These are phyloP conservation scores for Helleia helle DNA, from an alignment of 2,888 invertebrate species.

Conservation along the genomic window DNA sequence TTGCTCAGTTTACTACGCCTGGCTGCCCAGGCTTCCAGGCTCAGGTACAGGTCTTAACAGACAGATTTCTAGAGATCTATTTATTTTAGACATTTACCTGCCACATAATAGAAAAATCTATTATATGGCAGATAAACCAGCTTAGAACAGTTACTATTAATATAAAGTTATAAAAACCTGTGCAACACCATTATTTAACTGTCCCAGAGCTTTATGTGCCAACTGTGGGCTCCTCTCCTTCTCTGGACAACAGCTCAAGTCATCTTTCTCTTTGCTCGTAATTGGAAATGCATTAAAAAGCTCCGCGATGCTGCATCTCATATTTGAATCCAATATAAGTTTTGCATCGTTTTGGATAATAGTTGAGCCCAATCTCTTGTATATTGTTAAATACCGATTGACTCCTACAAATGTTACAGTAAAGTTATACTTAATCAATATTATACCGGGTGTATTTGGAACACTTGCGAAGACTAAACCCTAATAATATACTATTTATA, in stretches of 20 bases:
- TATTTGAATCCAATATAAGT: slow-evolving; percentile 76
- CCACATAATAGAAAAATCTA: too few relatives aligned
- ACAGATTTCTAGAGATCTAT: too few relatives aligned
- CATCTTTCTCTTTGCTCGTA: slow-evolving; percentile 79
- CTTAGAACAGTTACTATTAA: too few relatives aligned
- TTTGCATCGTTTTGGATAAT: slow-evolving; percentile 79
- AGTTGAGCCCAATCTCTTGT: slow-evolving; percentile 79
- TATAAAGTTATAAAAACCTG: slow-evolving; percentile 54
- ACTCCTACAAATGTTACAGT: slow-evolving; percentile 76
- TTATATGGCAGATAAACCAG: too few relatives aligned
- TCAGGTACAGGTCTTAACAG: too few relatives aligned
- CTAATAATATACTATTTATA: too few relatives aligned
- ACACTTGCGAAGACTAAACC: too few relatives aligned
- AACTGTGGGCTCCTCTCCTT: slow-evolving; percentile 74
- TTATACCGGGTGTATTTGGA: too few relatives aligned
- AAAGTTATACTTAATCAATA: too few relatives aligned
- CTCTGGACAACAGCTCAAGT: slow-evolving; percentile 79
- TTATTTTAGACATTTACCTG: slow-evolving; percentile 2
- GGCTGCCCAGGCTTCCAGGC: too few relatives aligned
- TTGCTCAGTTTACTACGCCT: too few relatives aligned
- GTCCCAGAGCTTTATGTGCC: slow-evolving; percentile 75
- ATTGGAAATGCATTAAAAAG: slow-evolving; percentile 79
- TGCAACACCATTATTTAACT: slow-evolving; percentile 79
- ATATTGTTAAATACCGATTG: slow-evolving; percentile 79
- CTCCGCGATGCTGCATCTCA: slow-evolving; percentile 76